Evolutionary conservation across 2,888 invertebrate genomes (phyloP), one percentile per base, ranked within the genome.

Genomic region (Drosophila diplacantha): DNA sequence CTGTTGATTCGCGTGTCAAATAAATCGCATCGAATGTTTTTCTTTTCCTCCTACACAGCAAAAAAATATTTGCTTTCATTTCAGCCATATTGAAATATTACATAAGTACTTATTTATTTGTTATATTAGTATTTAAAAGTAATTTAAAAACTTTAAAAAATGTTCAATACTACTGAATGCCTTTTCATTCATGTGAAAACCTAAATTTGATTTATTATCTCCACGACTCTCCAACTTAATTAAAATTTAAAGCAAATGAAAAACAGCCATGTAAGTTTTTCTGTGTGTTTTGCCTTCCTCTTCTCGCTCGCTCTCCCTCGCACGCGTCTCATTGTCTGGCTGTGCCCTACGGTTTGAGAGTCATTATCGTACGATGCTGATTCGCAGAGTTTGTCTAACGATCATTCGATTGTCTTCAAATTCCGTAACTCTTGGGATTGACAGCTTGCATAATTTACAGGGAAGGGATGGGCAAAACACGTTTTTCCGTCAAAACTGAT

Each of bases 21-120:
- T 57, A 66, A 67, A 61, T 61, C 52, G 57, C 66, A 78, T 77
- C 79, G 81, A 75, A 78, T 81, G 81, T 81, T 76, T 68, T 79
- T 49, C 26, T 41, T 65, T 18, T 14, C 32, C 4, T 11, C 29
- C 8, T 38, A 29, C 66, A 43, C 65, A 18, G 55, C 16, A 34
- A 35, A 22, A 41, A 34, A 47, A n/a, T 26, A 26, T 26, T 26
- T 26, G 8, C 26, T 14, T 26, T 26, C 11, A 9, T 3, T 24
- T 9, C 1, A 11, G 11, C 3, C 2, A 16, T 6, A 16, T 26
- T 24, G n/a, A 26, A 43, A 26, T 43, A 26, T 26, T 26, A 26
- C 8, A 26, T 26, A 26, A 2, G 2, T 26, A 0, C 26, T 3
- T 26, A 26, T 9, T 26, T 26, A 26, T 26, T 31, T 31, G 0